Base-by-base conservation (phyloP, 1,140 invertebrate species). In the Euura lappo region DNA sequence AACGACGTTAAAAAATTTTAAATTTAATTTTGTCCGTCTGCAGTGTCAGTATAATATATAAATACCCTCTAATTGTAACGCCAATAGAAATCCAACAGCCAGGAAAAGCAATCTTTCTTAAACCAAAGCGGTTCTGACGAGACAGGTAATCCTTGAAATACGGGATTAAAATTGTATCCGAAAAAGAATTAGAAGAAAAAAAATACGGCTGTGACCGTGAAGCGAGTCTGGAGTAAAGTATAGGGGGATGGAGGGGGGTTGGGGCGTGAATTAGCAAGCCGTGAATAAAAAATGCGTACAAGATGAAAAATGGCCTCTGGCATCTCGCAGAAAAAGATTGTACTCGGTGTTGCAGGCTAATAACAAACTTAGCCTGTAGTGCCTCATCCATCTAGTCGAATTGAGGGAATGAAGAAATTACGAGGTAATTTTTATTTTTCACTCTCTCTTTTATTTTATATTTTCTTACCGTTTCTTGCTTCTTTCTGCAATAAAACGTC, bases 111-210 rank as follows among this genome's bases (percentile, higher is more conserved):
- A 87, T 87, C 83, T 85, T 80, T 83, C 81, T 83, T 82, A 85
- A 82, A 78, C 81, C 85, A 86, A 87, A 87, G 79, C 76, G 80
- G 84, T 72, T 86, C 83, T 85, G 85, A 87, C 82, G 84, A 60
- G 51, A 60, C 80, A 85, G 84, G 83, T 87, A 88, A 88, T 88
- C 84, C 84, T 83, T 75, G 84, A 82, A 87, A 88, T 88, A 84
- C 83, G 79, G 85, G 85, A 87, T 87, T 86, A 88, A 88, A 88
- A 87, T 88, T 87, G 85, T 83, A 85, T 85, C 77, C 76, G 28
- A 28, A 28, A 28, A 28, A 28, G 28, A 28, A 28, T 28, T 28
- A 28, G 28, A 28, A 28, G 28, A 28, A 28, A 28, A 60, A 60
- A 60, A 60, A 60, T n/a, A 60, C 10, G 51, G 8, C 13, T n/a